Percentiles rank a stretch among this genome's conserved stretches.
phyloP scores from a whole-genome alignment of 2,113 vertebrate genomes.

The Tympanuchus pallidicinctus region DNA sequence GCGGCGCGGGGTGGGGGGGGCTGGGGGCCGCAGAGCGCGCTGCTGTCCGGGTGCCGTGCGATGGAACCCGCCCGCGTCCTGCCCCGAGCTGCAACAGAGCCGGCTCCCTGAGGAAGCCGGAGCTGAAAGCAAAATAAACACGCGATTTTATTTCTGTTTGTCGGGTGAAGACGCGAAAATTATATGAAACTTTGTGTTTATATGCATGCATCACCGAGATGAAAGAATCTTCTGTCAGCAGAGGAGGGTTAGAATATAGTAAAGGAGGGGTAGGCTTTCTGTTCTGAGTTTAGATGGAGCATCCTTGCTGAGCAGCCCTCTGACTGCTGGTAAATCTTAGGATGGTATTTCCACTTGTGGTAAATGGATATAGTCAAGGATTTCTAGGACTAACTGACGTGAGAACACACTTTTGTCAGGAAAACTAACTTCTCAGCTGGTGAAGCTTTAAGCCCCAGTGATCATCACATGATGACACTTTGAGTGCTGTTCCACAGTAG shows the following conservation, averaged over 20 bases:
- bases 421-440: not conserved
- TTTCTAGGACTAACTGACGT: accelerated
- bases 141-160: accelerated
- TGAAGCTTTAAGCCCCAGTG: too few relatives aligned
- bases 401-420: not conserved
- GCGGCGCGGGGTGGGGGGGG: too few relatives aligned
- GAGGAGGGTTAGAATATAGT: not conserved
- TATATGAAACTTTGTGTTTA: not conserved
- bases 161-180: too few relatives aligned
- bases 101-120: accelerated
- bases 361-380: not conserved
- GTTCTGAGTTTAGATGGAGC: not conserved
- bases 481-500: not conserved
- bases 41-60: not conserved
- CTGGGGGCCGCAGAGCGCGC: not conserved
- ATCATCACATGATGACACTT: accelerated
- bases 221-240: not conserved
- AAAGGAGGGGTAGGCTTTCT: not conserved
- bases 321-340: not conserved
- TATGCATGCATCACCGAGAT: accelerated
- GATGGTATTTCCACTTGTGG: accelerated
- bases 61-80: not conserved
- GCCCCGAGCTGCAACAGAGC: not conserved
- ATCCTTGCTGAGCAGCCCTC: not conserved
- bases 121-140: not conserved